Evolutionary conservation across 2,888 invertebrate genomes (phyloP), one percentile per base, ranked within the genome.

Genomic region (Bembecia ichneumoniformis): DNA sequence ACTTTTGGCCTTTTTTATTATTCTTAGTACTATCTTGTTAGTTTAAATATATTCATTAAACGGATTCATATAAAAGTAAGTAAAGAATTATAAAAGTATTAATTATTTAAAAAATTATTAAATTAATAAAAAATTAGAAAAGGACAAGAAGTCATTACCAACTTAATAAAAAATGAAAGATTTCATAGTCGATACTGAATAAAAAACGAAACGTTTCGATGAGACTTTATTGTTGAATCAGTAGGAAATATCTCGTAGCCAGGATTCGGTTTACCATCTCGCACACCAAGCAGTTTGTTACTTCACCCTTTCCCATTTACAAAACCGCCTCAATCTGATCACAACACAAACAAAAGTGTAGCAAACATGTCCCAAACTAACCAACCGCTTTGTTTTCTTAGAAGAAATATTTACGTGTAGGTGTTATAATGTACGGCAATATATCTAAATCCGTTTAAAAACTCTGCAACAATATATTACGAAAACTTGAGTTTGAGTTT

Each of bases 211-310:
- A 13, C n/a, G 14, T 40, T n/a, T 40, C 4, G 7, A 40, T 13
- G 14, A 11, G 14, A 40, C 13, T 40, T 40, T 40, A 40, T 13
- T n/a, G 7, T 40, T 40, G 40, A 44, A 15, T 15, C 11, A 44
- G 16, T 44, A 44, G 11, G 16, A 16, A 44, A 44, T 44, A 44
- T 15, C 40, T 40, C 40, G 48, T 4, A 46, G 20, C 49, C 9
- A n/a, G 34, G 34, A 28, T n/a, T 36, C 40, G 47, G 46, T 52
- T 47, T 50, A 50, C 52, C 48, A 47, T 53, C 49, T 46, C 47
- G 52, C 58, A 63, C 63, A 59, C 58, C 45, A 56, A n/a, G 47
- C 64, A 57, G 68, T 72, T 72, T 71, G 71, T 72, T 62, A 66
- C 58, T 44, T 48, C 46, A 57, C 56, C 70, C 71, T 59, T 65